Evolutionary conservation across 2,113 vertebrate species (phyloP).

Genomic region (Mus spicilegus): DNA sequence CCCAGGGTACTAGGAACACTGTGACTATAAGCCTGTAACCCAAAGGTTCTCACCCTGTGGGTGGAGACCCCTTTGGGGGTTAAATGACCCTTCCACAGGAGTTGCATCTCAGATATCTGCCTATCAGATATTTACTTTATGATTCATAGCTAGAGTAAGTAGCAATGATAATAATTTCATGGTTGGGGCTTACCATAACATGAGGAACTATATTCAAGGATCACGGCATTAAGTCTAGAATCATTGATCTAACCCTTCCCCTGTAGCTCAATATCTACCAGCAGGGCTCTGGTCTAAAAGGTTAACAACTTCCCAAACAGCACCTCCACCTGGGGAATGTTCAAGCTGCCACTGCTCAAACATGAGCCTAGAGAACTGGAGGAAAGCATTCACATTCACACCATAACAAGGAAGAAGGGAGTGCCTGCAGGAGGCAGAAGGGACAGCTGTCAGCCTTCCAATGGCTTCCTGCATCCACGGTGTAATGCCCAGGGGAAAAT

Average conservation of each 20-base stretch:
- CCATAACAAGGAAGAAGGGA: not conserved
- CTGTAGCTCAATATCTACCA: not conserved
- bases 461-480: not conserved
- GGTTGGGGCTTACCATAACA: not conserved
- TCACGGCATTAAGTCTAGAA: not conserved
- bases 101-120: not conserved
- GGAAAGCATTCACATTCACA: not conserved
- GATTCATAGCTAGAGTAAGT: not conserved
- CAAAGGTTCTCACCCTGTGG: not conserved
- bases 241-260: no score
- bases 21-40: not conserved
- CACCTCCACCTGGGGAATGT: not conserved
- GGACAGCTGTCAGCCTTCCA: accelerated
- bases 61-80: not conserved
- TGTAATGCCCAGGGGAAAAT: not conserved
- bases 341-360: not conserved
- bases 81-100: no score
- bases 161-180: not conserved
- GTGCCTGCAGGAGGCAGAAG: not conserved
- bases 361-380: not conserved
- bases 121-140: not conserved
- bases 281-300: not conserved
- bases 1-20: not conserved
- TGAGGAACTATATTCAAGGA: no score
- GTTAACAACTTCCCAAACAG: not conserved